A percentile compares a stretch with the other conserved stretches of the same genome.
These are phyloP conservation scores for Heliconius ethilla DNA, from an alignment of 2,888 invertebrate genomes.

Conservation along the genomic window DNA sequence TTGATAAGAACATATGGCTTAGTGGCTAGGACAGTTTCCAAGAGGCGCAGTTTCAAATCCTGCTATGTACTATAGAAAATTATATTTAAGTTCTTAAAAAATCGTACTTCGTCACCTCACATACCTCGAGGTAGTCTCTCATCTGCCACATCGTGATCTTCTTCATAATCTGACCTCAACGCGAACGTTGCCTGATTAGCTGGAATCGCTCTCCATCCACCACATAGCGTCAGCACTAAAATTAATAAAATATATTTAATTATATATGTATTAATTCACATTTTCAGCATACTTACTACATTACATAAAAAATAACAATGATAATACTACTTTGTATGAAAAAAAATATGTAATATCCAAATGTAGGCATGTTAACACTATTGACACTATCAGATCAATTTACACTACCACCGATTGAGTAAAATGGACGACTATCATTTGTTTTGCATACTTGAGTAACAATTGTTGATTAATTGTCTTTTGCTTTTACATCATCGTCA, in stretches of 20 bases:
- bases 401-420: not conserved
- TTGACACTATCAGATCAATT: not conserved
- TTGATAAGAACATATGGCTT: no score
- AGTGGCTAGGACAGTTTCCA: no score
- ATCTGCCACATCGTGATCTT: constrained; percentile 36
- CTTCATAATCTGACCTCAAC: constrained; percentile 34
- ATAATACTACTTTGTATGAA: constrained; percentile 2
- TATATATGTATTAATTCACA: not conserved
- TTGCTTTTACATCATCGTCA: constrained; percentile 12
- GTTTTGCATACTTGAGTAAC: not conserved
- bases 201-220: constrained; percentile 62
- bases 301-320: not conserved
- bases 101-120: not conserved
- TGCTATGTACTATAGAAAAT: no score
- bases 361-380: not conserved
- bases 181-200: constrained; percentile 62
- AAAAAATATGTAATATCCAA: not conserved
- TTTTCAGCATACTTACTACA: no score
- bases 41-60: no score
- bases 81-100: not conserved
- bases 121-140: constrained; percentile 55
- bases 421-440: not conserved
- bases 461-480: constrained; percentile 1
- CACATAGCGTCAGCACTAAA: constrained; percentile 29
- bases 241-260: not conserved